phyloP scores from a whole-genome alignment of 2,888 invertebrate species.

The Imbricaverruca yamaguchii region DNA sequence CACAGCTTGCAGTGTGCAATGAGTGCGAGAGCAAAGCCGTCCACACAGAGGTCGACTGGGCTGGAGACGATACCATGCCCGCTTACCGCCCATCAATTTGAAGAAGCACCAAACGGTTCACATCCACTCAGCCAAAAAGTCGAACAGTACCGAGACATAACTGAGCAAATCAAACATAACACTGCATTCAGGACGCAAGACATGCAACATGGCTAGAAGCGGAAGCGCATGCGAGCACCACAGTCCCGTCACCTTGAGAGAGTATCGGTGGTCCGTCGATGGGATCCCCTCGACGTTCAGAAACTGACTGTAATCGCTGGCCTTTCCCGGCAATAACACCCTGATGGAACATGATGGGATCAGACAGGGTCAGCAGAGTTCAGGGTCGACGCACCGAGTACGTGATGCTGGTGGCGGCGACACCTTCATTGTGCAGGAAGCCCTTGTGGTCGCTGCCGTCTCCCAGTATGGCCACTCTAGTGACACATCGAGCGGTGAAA shows the following conservation, averaged over 20 bases:
- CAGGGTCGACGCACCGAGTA: conserved; percentile 34
- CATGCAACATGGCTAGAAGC: not conserved
- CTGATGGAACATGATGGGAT: conserved; percentile 29
- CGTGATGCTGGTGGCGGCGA: conserved; percentile 43
- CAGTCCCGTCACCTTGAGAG: conserved; percentile 27
- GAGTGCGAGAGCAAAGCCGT: no score
- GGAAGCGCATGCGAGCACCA: not conserved
- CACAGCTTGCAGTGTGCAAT: no score
- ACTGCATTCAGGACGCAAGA: no score
- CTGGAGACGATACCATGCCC: no score
- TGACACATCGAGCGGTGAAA: not conserved
- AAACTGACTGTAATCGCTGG: conserved; percentile 46
- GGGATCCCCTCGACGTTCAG: conserved; percentile 44
- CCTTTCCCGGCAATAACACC: conserved; percentile 40
- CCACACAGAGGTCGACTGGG: no score
- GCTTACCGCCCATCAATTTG: no score
- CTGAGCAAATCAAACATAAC: no score
- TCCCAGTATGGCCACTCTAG: not conserved
- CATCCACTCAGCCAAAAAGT: no score
- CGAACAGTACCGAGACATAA: no score
- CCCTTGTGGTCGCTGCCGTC: conserved; percentile 44
- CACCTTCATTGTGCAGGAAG: conserved; percentile 43
- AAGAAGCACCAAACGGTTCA: no score
- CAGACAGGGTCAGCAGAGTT: conserved; percentile 25
- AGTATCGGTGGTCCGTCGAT: conserved; percentile 42